phyloP scores from a whole-genome alignment of 2,113 vertebrate species.

The Oostethus manadensis region DNA sequence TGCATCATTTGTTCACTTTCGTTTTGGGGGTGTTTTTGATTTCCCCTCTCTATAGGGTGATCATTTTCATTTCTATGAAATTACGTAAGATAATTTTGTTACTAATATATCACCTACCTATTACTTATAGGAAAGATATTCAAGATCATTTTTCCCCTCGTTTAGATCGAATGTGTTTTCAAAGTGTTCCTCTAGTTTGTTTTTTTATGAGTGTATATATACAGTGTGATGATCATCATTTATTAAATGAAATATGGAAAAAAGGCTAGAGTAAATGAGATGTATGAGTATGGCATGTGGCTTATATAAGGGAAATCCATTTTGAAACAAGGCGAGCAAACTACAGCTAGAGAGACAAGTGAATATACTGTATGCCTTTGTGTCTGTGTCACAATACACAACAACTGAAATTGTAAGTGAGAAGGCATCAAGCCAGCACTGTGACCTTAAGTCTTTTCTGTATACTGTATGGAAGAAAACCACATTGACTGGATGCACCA shows the following conservation, averaged over 20 bases:
- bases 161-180: too few relatives aligned
- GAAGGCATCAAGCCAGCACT: constrained; percentile 27
- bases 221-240: too few relatives aligned
- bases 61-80: too few relatives aligned
- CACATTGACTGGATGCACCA: constrained; percentile 48
- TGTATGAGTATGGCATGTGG: constrained; percentile 63
- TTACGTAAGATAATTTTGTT: too few relatives aligned
- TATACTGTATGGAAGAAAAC: constrained; percentile 30
- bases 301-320: constrained; percentile 50
- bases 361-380: constrained; percentile 33
- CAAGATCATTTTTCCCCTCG: too few relatives aligned
- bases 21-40: too few relatives aligned
- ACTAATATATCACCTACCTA: too few relatives aligned
- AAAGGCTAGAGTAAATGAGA: constrained; percentile 56
- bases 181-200: too few relatives aligned
- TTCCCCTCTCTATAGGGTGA: too few relatives aligned
- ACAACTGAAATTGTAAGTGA: constrained; percentile 8
- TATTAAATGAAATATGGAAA: constrained; percentile 56
- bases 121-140: too few relatives aligned
- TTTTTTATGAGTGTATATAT: too few relatives aligned
- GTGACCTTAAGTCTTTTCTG: constrained; percentile 24
- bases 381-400: constrained; percentile 7
- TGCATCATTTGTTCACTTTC: too few relatives aligned
- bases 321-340: constrained; percentile 61
- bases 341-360: constrained; percentile 62